phyloP scores from a whole-genome alignment of 2,113 vertebrate genomes.

The Dromaius novaehollandiae region DNA sequence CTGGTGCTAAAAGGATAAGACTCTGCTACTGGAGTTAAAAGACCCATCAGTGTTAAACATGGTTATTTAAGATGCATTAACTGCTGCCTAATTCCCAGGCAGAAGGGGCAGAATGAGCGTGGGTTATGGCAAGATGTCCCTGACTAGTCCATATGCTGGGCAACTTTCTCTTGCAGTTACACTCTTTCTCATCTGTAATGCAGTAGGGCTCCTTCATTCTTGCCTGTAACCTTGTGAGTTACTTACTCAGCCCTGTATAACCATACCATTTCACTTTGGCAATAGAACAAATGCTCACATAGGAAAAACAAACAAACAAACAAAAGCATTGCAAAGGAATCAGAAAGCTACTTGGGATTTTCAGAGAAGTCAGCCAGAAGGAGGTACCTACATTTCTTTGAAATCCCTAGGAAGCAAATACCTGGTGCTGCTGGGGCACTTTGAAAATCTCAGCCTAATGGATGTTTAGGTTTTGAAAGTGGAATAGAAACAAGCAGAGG shows the following conservation, averaged over 20 bases:
- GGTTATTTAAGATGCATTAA: neutral
- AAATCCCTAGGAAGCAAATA: neutral
- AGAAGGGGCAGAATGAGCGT: neutral
- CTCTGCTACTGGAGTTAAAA: neutral
- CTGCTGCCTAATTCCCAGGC: neutral
- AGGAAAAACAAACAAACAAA: neutral
- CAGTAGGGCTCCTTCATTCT: neutral
- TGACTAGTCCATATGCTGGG: neutral
- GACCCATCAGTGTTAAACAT: neutral
- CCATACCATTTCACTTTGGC: fast-evolving
- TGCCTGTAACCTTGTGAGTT: neutral
- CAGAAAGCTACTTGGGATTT: neutral
- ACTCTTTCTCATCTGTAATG: neutral
- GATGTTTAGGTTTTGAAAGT: neutral
- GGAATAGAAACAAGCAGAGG: neutral
- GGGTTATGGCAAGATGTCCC: neutral
- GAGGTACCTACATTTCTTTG: neutral
- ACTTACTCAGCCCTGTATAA: neutral
- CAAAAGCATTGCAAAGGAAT: neutral
- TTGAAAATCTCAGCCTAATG: neutral
- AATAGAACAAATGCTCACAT: neutral
- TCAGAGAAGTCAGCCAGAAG: neutral
- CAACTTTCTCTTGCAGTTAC: neutral
- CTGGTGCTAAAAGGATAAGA: neutral
- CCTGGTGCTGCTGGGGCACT: neutral